Base-by-base conservation (phyloP, 2,113 vertebrate genomes). In the Macquaria ambigua region DNA sequence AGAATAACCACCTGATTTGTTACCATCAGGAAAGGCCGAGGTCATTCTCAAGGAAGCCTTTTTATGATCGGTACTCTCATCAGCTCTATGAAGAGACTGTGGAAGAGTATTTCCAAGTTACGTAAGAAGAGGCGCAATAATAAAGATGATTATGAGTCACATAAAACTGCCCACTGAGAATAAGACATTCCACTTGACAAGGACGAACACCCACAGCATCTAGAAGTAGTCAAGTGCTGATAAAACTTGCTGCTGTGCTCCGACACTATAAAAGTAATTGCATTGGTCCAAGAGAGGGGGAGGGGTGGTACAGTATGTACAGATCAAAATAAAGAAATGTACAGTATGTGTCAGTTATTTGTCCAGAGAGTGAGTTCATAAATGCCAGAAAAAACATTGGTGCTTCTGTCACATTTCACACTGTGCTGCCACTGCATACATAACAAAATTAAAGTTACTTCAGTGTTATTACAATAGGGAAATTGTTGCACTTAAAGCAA, bases 81-180 rank as follows among this genome's bases (percentile, higher is more conserved):
- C n/a, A 23, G 18, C 11, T 50, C 52, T 31, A 23, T 37, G 34
- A 70, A 41, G 41, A 1, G 6, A n/a, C 15, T 11, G 28, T 71
- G 15, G 37, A 74, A 64, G 39, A 14, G 34, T 67, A 59, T 31
- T 74, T 72, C 48, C 2, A 41, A 56, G 55, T 81, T 77, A 63
- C 21, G 56, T 77, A 85, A 82, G 55, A 53, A 21, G 15, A 11
- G 31, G 20, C 34, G 25, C 28, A 34, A 21, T 71, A 16, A 53
- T 63, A 11, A 72, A 63, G 56, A 53, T 52, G 50, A 43, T 55
- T 28, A 52, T 77, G 79, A 85, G 55, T 74, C 72, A 85, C 34
- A 63, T 25, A 63, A 63, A 72, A 28, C 6, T 39, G 58, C 28
- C 50, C 41, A 63, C 63, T 37, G 64, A 71, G 46, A 53, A 62